Base-by-base conservation (phyloP, 2,888 invertebrate genomes). In the Embidobia sp. region DNA sequence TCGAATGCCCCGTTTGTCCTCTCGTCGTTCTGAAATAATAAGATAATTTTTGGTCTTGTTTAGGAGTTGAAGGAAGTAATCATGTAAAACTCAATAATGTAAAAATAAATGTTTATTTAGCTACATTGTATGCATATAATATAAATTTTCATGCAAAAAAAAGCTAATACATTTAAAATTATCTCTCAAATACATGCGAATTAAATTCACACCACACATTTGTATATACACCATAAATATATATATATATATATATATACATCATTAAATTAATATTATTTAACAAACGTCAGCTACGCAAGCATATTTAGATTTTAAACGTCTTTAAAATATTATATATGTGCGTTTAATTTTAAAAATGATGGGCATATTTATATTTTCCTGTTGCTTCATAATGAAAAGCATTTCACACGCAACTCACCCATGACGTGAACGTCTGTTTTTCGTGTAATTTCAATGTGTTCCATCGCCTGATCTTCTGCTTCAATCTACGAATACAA, bases 341-440 rank as follows among this genome's bases (percentile, higher is more conserved):
- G 3, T 22, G 22, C 3, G 6, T 22, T 4, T 22, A 22, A 22
- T 22, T 22, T 4, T 22, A 22, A 22, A 33, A 33, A 33, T 1
- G 10, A 33, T 1, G 8, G 1, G 1, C 10, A n/a, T 33, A n/a
- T n/a, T n/a, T n/a, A n/a, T n/a, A n/a, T n/a, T n/a, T n/a, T n/a
- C n/a, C n/a, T n/a, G n/a, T n/a, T n/a, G n/a, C n/a, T n/a, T n/a
- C n/a, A n/a, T n/a, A n/a, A n/a, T n/a, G n/a, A n/a, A n/a, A n/a
- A n/a, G 2, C 82, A 85, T 79, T 78, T 78, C 77, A 79, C 79
- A 79, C 81, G 72, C 81, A 86, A 88, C 90, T 90, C 86, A 90
- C 90, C 90, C 85, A 88, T 85, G 63, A 88, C 78, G 80, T 90
- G 88, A 78, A 92, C 89, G 87, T 91, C 91, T 72, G 90, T 89